Conservation (phyloP, 1,140 invertebrate genomes). For the Drosophila lacertosa region DNA sequence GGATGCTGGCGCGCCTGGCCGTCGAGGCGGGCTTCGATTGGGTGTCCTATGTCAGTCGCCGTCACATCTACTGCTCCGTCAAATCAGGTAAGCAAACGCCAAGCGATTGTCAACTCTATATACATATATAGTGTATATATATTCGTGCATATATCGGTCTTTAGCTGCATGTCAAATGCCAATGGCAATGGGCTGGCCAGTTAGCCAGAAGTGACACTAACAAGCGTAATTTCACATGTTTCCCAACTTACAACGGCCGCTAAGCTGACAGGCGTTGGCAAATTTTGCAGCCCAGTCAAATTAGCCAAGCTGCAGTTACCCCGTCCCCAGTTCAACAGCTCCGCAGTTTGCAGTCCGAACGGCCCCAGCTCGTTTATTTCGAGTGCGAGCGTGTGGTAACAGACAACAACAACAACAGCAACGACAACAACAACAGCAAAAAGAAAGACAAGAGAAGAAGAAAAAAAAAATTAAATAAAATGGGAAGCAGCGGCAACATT, state of each 20-base stretch:
- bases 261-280: constrained; percentile 83
- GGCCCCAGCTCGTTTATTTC: constrained; percentile 2
- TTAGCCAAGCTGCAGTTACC: constrained; percentile 70
- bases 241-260: constrained; percentile 51
- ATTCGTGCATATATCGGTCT: too few species aligned
- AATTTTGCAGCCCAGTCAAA: constrained; percentile 68
- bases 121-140: not conserved
- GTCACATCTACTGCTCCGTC: constrained; percentile 98
- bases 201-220: constrained; percentile 83
- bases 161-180: constrained; percentile 17
- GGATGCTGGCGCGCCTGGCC: constrained; percentile 97
- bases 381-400: constrained; percentile 26
- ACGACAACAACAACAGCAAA: constrained; percentile 28
- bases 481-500: constrained; percentile 53
- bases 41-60: constrained; percentile 97
- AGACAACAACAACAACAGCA: constrained; percentile 15
- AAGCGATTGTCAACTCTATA: constrained; percentile 22
- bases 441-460: constrained; percentile 44
- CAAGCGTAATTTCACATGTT: constrained; percentile 83
- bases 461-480: constrained; percentile 17
- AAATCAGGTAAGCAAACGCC: constrained; percentile 93
- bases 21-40: constrained; percentile 99
- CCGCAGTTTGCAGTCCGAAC: not conserved
- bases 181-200: constrained; percentile 42
- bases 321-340: constrained; percentile 1